Percentiles rank a stretch among this genome's conserved stretches.
Evolutionary conservation across 2,797 vertebrate species (phyloP).

Genomic region (Tragelaphus oryx): DNA sequence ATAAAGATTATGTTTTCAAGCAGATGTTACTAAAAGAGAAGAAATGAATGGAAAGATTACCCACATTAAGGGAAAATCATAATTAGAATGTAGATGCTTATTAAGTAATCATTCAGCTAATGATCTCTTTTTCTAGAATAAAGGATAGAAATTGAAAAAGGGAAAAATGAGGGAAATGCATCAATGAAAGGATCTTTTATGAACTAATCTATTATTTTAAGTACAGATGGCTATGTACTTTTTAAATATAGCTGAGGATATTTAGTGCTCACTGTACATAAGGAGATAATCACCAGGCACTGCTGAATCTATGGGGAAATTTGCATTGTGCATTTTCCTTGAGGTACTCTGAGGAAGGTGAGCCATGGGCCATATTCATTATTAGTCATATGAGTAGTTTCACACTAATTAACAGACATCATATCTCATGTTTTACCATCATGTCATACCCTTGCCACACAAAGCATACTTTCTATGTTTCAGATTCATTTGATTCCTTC

Average conservation of each 20-base stretch:
- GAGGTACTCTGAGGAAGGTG: not conserved
- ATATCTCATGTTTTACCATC: not conserved
- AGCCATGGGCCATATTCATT: not conserved
- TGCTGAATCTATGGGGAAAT: not conserved
- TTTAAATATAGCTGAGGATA: not conserved
- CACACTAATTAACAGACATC: slow-evolving; percentile 8
- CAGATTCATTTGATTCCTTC: not conserved
- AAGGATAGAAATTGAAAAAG: not conserved
- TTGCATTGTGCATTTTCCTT: not conserved
- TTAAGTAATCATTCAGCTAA: slow-evolving; percentile 41
- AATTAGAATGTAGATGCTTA: slow-evolving; percentile 22
- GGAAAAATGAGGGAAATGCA: not conserved
- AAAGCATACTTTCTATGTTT: not conserved
- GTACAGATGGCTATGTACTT: not conserved
- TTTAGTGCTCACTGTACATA: not conserved
- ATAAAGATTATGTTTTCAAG: slow-evolving; percentile 20
- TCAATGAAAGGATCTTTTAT: not conserved
- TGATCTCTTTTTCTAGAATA: slow-evolving; percentile 23
- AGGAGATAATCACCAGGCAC: not conserved
- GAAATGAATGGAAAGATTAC: slow-evolving; percentile 29
- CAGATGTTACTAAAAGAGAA: slow-evolving; percentile 52
- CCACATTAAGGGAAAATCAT: not conserved
- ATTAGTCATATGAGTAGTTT: not conserved
- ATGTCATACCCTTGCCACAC: not conserved
- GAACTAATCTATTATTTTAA: slow-evolving; percentile 19